Base-by-base conservation (phyloP, 2,113 vertebrate genomes). In the Monopterus albus region DNA sequence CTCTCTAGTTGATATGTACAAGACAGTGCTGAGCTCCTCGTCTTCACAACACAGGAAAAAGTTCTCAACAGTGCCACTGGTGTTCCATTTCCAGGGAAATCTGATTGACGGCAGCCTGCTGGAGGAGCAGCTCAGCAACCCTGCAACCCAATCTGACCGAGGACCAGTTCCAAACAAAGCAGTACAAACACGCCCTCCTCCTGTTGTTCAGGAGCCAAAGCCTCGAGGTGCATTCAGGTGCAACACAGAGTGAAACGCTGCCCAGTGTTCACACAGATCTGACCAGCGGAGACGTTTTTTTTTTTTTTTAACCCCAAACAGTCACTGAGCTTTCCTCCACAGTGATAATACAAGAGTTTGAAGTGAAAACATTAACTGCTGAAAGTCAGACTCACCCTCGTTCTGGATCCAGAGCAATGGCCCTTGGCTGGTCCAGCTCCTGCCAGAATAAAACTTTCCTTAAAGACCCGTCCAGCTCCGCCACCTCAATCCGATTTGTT, bases 361-460 rank as follows among this genome's bases (percentile, higher is more conserved):
- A 5, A 9, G 15, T 9, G 17, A 43, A 43, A 18, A 43, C n/a
- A 43, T 6, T 18, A 40, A 40, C 38, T n/a, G 15, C 21, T 20
- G 3, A 10, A 1, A 6, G 9, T 7, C 3, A 11, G 13, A 85
- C 97, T 96, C 89, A 99, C 98, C 98, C 98, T 90, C 95, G 94
- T 43, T 90, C 86, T 52, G 98, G 98, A 88, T 99, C 96, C 92
- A 99, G 92, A 62, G 97, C 95, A 53, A 99, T 96, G 46, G 98
- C 98, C 88, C 98, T 94, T 4, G 98, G 98, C 79, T 99, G 98
- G 91, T 99, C 96, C 89, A 99, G 88, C 46, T 99, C 97, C 91
- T 98, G 95, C 98, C 98, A 99, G 87, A 99, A 98, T 78, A 99
- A 85, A 72, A 99, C 97, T 76, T 97, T 99, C 68, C 98, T 94